These are phyloP conservation scores for Cloeon dipterum DNA, from an alignment of 2,888 invertebrate species.

Conservation along the genomic window DNA sequence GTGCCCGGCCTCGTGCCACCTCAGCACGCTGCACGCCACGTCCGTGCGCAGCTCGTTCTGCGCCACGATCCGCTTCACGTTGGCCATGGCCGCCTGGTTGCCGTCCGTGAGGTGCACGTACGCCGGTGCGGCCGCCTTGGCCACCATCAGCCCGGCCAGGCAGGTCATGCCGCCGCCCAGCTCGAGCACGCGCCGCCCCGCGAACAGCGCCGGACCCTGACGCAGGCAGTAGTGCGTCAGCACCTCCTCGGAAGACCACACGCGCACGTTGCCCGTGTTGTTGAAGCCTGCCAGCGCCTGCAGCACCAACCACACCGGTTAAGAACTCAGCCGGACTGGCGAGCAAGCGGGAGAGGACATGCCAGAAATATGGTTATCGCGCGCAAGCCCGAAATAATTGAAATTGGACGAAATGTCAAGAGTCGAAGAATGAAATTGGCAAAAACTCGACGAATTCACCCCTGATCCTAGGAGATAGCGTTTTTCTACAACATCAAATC, in stretches of 20 bases:
- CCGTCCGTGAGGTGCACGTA: slow-evolving; percentile 54
- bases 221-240: slow-evolving; percentile 31
- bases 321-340: too few species aligned
- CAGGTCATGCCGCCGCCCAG: slow-evolving; percentile 72
- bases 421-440: too few species aligned
- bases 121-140: slow-evolving; percentile 37
- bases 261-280: slow-evolving; percentile 56
- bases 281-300: slow-evolving; percentile 53
- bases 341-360: too few species aligned
- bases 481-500: too few species aligned
- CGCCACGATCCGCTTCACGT: slow-evolving; percentile 38
- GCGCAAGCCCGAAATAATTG: too few species aligned
- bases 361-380: too few species aligned
- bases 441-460: too few species aligned
- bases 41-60: slow-evolving; percentile 33
- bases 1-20: slow-evolving; percentile 11
- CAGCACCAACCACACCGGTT: slow-evolving; percentile 39
- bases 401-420: too few species aligned
- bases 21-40: slow-evolving; percentile 17
- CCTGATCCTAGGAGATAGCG: too few species aligned
- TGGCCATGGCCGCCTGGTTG: slow-evolving; percentile 48
- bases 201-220: slow-evolving; percentile 26
- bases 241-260: slow-evolving; percentile 61
- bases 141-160: slow-evolving; percentile 47
- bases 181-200: slow-evolving; percentile 45